These are phyloP conservation scores for Apamea epomidion DNA, from an alignment of 2,888 invertebrate genomes.

Conservation along the genomic window DNA sequence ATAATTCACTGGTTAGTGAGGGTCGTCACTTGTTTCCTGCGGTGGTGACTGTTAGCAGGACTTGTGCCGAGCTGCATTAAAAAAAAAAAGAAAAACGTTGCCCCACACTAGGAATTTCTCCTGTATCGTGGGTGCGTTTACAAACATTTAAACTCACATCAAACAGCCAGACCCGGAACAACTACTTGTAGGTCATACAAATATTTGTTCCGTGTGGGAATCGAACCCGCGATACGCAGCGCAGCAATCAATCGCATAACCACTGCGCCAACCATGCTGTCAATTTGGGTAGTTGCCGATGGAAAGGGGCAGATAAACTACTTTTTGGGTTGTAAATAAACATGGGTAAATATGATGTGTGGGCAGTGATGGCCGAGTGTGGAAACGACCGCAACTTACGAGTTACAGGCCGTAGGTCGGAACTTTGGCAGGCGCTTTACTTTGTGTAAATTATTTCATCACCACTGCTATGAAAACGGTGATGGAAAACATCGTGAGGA, in stretches of 20 bases:
- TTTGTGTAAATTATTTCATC: background rate
- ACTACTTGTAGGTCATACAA: too few relatives aligned
- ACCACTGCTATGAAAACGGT: too few relatives aligned
- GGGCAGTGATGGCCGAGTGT: background rate
- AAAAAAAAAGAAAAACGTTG: too few relatives aligned
- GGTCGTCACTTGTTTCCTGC: constrained; percentile 36
- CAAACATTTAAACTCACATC: too few relatives aligned
- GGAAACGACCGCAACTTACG: background rate
- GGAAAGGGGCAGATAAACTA: background rate
- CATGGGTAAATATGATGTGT: background rate
- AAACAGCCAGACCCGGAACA: too few relatives aligned
- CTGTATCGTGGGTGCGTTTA: too few relatives aligned
- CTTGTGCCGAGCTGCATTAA: background rate
- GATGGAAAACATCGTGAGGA: too few relatives aligned
- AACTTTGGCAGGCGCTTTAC: background rate
- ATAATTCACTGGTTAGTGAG: constrained; percentile 52
- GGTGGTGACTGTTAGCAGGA: constrained; percentile 12
- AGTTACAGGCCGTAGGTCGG: background rate
- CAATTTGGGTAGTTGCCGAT: background rate
- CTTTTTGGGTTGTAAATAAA: background rate
- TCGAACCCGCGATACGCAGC: too few relatives aligned
- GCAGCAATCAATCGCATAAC: too few relatives aligned
- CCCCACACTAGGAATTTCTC: too few relatives aligned
- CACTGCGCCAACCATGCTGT: too few relatives aligned
- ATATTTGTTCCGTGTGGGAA: too few relatives aligned